phyloP scores from a whole-genome alignment of 2,797 vertebrate genomes.

The Apodemus agrarius region DNA sequence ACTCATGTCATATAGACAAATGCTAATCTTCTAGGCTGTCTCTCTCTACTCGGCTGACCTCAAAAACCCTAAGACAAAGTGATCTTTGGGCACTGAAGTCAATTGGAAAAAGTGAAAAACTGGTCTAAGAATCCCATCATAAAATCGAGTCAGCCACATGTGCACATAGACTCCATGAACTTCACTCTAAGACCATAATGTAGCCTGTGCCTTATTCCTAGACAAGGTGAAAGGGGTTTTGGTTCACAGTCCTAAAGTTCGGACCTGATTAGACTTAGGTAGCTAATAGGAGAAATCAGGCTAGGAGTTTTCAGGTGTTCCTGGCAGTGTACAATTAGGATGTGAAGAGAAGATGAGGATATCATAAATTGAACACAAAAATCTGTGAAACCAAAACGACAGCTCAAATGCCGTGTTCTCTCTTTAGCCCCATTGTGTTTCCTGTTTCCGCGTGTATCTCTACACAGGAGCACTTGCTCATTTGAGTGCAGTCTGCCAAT shows the following conservation, averaged over 20 bases:
- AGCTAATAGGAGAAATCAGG: conserved; percentile 35
- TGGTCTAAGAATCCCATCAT: conserved; percentile 42
- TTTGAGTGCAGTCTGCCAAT: neutral
- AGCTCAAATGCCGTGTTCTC: neutral
- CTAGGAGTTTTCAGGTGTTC: conserved; percentile 20
- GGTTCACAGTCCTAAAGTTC: conserved; percentile 51
- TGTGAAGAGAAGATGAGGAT: conserved; percentile 62
- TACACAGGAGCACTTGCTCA: neutral
- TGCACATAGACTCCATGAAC: neutral
- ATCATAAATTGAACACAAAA: neutral
- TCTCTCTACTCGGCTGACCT: neutral
- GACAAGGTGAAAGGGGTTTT: conserved; percentile 44
- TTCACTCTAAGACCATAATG: conserved; percentile 48
- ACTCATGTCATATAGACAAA: neutral
- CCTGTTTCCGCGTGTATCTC: neutral
- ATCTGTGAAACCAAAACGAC: neutral
- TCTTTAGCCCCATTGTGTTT: conserved; percentile 18
- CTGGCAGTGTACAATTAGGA: conserved; percentile 8
- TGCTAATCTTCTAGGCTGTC: neutral
- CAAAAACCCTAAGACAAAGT: conserved; percentile 51
- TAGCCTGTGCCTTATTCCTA: neutral
- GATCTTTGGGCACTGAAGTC: conserved; percentile 26
- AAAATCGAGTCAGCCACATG: conserved; percentile 18
- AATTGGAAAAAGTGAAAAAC: conserved; percentile 1
- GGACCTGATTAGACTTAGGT: conserved; percentile 38